Base-by-base conservation (phyloP, 2,113 vertebrate genomes). In the Rutilus rutilus region DNA sequence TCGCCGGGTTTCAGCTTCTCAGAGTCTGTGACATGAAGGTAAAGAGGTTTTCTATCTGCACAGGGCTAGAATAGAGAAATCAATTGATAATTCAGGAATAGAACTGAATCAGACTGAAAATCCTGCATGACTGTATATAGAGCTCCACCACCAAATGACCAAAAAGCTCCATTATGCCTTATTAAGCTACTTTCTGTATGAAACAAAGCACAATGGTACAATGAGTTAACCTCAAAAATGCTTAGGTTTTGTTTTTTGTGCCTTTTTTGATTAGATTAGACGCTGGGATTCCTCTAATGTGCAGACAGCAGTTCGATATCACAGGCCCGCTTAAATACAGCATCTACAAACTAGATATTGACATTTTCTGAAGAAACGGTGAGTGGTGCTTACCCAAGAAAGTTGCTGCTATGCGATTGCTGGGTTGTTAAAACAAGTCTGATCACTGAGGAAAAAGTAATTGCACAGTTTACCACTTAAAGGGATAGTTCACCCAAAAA, bases 1-100 rank as follows among this genome's bases (percentile, higher is more conserved):
- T 75, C 25, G 17, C 67, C 4, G 67, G 67, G 67, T 36, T 71
- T 9, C 77, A 69, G 62, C 71, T 78, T 78, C 74, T 80, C 64
- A 30, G 30, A 59, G 69, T 79, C 76, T 47, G 17, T 62, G 67
- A 85, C 45, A 65, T 39, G 21, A 54, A 33, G 42, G 23, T 47
- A 50, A 47, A 67, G n/a, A 50, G 52, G 15, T 45, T 80, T 78
- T n/a, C 8, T 1, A 30, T 73, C 78, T 73, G 52, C 52, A 47
- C 25, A 33, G 39, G 85, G 33, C 57, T 25, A 27, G 17, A 67
- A 57, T 19, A 5, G 25, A 84, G 57, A 62, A 86, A 84, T 74
- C 57, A n/a, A 42, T 59, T 50, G 73, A 64, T 45, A 42, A 67
- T 30, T 60, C 52, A 60, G 78, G 42, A 65, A 47, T 17, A 1